These are phyloP conservation scores for Limnephilus lunatus DNA, from an alignment of 2,888 invertebrate species.

Conservation along the genomic window DNA sequence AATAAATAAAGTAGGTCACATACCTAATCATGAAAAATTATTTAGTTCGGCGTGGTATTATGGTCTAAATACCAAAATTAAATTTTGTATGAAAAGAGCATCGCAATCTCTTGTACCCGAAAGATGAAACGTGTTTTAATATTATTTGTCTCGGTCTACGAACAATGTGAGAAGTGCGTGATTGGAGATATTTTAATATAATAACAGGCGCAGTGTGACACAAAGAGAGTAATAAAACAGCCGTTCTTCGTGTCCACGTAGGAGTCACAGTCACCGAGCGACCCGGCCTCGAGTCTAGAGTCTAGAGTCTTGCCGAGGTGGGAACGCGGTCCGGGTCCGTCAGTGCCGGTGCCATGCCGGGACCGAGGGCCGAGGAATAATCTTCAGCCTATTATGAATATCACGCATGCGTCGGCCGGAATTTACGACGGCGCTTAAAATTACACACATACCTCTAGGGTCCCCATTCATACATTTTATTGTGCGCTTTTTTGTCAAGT, in stretches of 20 bases:
- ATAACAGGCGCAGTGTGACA: constrained; percentile 6
- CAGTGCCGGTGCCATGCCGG: neutral
- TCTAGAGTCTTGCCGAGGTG: neutral
- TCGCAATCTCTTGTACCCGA: neutral
- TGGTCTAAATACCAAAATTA: too few relatives aligned
- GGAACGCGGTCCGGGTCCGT: too few relatives aligned
- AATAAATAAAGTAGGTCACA: too few relatives aligned
- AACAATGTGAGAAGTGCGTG: neutral
- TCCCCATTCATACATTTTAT: constrained; percentile 62
- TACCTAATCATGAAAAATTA: too few relatives aligned
- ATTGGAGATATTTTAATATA: neutral
- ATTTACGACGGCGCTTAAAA: constrained; percentile 65
- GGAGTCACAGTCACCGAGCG: constrained; percentile 16
- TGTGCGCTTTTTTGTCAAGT: constrained; percentile 60
- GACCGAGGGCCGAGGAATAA: constrained; percentile 34
- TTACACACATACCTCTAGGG: constrained; percentile 46
- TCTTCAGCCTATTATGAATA: constrained; percentile 59
- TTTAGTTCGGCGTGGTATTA: too few relatives aligned
- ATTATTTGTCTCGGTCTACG: neutral
- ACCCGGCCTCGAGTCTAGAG: neutral
- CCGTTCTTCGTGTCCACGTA: constrained; percentile 36
- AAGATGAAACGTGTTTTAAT: neutral
- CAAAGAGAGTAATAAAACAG: neutral
- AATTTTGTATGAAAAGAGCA: too few relatives aligned
- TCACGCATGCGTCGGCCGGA: constrained; percentile 59